Percentiles rank a stretch among this genome's conserved stretches.
phyloP scores from a whole-genome alignment of 1,140 invertebrate species.

The Tyrophagus putrescentiae region DNA sequence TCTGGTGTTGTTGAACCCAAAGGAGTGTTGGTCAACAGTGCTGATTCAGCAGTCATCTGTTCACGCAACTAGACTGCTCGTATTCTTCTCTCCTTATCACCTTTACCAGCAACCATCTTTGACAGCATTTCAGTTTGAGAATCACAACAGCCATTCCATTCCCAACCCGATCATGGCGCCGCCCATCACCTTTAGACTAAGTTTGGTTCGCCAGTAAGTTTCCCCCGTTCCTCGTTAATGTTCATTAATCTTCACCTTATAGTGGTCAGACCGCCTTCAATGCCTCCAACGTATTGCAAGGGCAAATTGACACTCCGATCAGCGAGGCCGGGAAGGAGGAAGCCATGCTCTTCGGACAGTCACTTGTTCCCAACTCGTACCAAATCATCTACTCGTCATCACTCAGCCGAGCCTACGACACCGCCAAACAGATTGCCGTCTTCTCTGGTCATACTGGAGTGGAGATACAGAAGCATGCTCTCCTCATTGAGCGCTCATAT shows the following conservation, averaged over 20 bases:
- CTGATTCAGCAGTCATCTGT: no score
- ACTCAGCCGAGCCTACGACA: conserved; percentile 18
- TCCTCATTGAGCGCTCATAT: no score
- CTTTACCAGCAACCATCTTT: no score
- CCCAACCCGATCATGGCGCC: not conserved
- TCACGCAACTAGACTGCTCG: no score
- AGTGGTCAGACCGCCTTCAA: conserved; percentile 22
- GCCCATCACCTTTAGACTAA: not conserved
- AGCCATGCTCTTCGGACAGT: not conserved
- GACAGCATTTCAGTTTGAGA: no score
- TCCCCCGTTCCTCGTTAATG: not conserved
- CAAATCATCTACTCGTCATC: conserved; percentile 16
- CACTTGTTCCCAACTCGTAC: not conserved
- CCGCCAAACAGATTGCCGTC: not conserved
- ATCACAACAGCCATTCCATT: no score
- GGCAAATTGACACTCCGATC: conserved; percentile 17
- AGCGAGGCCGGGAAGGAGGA: conserved; percentile 17
- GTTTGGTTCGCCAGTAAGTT: conserved; percentile 5
- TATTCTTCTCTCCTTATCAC: no score
- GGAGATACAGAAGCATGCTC: no score
- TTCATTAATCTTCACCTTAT: not conserved
- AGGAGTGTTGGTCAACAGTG: no score
- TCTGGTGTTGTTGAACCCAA: no score
- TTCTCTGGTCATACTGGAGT: no score
- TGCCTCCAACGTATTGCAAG: conserved; percentile 19